Base-by-base conservation (phyloP, 1,140 invertebrate species). In the Plodia interpunctella region DNA sequence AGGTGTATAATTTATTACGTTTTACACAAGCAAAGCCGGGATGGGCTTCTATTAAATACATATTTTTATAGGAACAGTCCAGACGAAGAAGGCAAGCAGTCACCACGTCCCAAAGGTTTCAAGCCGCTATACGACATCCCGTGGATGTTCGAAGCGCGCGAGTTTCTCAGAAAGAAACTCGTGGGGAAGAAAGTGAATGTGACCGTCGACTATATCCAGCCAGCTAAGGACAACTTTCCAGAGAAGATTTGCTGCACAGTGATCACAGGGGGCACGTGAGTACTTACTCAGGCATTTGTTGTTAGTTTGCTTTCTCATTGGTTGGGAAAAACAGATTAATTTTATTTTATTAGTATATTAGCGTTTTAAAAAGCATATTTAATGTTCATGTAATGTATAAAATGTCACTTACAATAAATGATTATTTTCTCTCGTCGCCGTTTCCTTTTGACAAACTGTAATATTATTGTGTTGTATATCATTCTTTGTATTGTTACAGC, bases 221-320 rank as follows among this genome's bases (percentile, higher is more conserved):
- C 98, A 13, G 94, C 97, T 3, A 94, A 95, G 53, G 95, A 98
- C 44, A 95, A 94, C 63, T 98, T 96, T 78, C 97, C 97, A 2
- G 98, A 99, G 83, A 99, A 99, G 85, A 94, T 93, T 20, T 99
- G 98, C 80, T 98, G 97, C 73, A 99, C 98, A 3, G 95, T 99
- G 9, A 92, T 93, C 0, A 91, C 95, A 54, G 95, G 95, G 61
- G 95, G 95, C 90, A 92, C 93, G 94, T 96, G 91, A 93, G 94
- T 32, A 32, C 4, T 28, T 28, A 28, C 28, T 28, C n/a, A n/a
- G n/a, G n/a, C n/a, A n/a, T n/a, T n/a, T n/a, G n/a, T n/a, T n/a
- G n/a, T n/a, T n/a, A n/a, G n/a, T n/a, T n/a, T n/a, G n/a, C n/a
- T n/a, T n/a, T n/a, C n/a, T n/a, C n/a, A n/a, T n/a, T n/a, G n/a